Conservation (phyloP, 2,113 vertebrate genomes). For the Zapornia atra region DNA sequence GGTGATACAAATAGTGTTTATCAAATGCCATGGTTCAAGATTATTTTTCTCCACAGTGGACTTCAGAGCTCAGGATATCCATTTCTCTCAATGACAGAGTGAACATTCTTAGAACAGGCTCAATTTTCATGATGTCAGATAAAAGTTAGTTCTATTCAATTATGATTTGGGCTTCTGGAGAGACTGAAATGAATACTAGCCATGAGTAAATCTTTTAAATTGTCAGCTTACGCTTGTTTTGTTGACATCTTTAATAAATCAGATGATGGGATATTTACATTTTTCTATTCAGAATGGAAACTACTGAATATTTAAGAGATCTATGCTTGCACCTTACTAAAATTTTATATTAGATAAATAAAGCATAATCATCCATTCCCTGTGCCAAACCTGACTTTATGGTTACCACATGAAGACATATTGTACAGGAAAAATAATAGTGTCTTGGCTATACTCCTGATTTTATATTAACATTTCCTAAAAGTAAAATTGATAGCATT, state of each 20-base stretch:
- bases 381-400: neutral
- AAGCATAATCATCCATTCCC: neutral
- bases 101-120: neutral
- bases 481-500: conserved; percentile 1
- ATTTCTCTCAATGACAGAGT: neutral
- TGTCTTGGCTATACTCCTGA: neutral
- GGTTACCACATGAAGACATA: neutral
- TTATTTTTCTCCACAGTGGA: neutral
- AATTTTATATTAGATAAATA: neutral
- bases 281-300: conserved; percentile 1
- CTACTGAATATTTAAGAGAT: neutral
- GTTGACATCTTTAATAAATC: conserved; percentile 14
- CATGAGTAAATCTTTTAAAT: neutral
- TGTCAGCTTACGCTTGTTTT: conserved; percentile 9
- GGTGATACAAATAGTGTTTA: neutral
- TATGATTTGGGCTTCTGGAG: neutral
- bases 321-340: neutral
- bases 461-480: neutral
- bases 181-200: neutral
- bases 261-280: neutral
- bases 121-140: neutral
- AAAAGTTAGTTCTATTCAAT: neutral
- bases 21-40: neutral
- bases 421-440: neutral
- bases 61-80: neutral